phyloP scores from a whole-genome alignment of 1,140 invertebrate species.

The Drosophila grimshawi region DNA sequence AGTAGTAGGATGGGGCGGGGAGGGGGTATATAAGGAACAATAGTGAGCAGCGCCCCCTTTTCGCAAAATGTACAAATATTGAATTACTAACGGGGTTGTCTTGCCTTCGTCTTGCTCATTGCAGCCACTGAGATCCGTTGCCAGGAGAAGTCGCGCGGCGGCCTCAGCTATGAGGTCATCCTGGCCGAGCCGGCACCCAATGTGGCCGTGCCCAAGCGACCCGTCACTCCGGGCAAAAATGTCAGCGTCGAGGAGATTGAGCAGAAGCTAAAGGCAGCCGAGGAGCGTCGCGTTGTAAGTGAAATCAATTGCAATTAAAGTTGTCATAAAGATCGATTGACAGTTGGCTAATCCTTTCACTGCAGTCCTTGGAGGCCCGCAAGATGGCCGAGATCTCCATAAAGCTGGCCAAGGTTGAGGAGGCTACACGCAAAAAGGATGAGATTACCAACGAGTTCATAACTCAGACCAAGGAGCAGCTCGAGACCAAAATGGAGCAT shows the following conservation, averaged over 20 bases:
- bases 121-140: constrained; percentile 94
- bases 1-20: neutral
- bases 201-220: constrained; percentile 87
- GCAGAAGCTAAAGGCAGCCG: constrained; percentile 95
- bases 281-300: constrained; percentile 94
- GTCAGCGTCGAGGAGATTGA: constrained; percentile 93
- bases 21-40: neutral
- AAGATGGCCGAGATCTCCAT: constrained; percentile 92
- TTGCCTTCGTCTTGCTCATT: constrained; percentile 47
- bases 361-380: constrained; percentile 91
- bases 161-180: constrained; percentile 96
- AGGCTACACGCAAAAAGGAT: constrained; percentile 94
- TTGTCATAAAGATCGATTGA: neutral
- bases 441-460: constrained; percentile 94
- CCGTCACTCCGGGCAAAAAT: constrained; percentile 86
- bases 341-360: neutral
- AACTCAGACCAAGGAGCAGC: constrained; percentile 91
- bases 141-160: constrained; percentile 95
- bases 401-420: constrained; percentile 94
- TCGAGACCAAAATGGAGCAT: constrained; percentile 95
- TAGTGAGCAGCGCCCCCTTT: constrained; percentile 10
- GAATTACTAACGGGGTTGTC: constrained; percentile 43
- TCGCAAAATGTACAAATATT: constrained; percentile 56
- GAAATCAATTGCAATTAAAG: neutral
- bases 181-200: constrained; percentile 91